Conservation (phyloP, 2,113 vertebrate species). For the Myrmophylax atrothorax region DNA sequence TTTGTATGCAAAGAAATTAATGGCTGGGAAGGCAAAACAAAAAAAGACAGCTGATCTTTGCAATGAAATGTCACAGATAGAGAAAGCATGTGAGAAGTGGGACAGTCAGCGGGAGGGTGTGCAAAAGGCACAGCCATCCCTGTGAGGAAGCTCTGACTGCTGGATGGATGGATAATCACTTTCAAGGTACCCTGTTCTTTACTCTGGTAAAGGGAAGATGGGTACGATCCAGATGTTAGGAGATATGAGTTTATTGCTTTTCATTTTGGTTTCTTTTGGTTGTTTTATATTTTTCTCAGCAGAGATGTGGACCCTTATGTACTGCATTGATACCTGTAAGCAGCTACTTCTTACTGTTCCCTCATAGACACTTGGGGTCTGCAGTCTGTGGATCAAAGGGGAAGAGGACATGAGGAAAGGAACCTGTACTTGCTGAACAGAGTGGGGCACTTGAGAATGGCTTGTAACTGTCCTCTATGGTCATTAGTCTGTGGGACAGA, state of each 20-base stretch:
- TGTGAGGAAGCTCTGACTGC: neutral
- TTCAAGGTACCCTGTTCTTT: neutral
- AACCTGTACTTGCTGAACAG: neutral
- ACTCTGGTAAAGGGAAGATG: neutral
- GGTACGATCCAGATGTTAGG: neutral
- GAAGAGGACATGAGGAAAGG: neutral
- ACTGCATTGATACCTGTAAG: neutral
- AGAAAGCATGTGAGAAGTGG: neutral
- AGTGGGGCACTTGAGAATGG: neutral
- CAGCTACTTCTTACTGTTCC: neutral
- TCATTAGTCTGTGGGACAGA: neutral
- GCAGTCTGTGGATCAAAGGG: neutral
- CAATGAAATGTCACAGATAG: neutral
- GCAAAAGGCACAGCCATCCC: neutral
- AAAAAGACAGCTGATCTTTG: neutral
- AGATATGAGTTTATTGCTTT: neutral
- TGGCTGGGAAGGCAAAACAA: neutral
- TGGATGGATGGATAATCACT: neutral
- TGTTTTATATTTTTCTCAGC: neutral
- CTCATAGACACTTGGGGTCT: neutral
- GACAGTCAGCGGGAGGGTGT: neutral
- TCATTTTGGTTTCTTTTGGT: neutral
- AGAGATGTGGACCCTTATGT: accelerated
- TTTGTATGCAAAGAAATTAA: neutral
- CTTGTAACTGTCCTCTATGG: neutral